Evolutionary conservation across 2,888 invertebrate genomes (phyloP), one percentile per base, ranked within the genome.

Genomic region (Brenthis ino): DNA sequence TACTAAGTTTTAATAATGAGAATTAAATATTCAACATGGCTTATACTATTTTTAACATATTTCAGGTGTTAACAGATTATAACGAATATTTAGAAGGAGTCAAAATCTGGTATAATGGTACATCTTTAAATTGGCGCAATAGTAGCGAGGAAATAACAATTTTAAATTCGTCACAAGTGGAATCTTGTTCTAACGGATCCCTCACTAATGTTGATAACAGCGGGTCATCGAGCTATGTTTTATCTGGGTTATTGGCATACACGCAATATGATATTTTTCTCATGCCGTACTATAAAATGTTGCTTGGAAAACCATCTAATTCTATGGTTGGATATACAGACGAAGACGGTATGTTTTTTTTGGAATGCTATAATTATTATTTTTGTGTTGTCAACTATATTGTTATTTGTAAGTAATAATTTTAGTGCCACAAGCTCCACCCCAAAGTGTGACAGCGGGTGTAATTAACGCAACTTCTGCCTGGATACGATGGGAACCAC

Each of bases 301-400:
- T 98, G 72, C 96, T 99, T 82, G 99, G 99, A 6, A 97, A 97
- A 81, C 98, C 98, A 13, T 98, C 98, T 65, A 99, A 99, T 91
- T 96, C 97, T 6, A 96, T 97, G 90, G 94, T 96, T 14, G 96
- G 96, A 28, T 95, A 95, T 75, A 98, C 98, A 0, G 94, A 96
- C 71, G 98, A 98, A 91, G 98, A 98, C 85, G 95, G 95, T 95
- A 82, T 89, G 89, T 70, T 67, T 71, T 20, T 20, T 65, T 47
- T 56, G 4, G 2, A n/a, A 57, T 37, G 14, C 11, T 58, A 28
- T 37, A 12, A 6, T 58, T 20, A 33, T 55, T 67, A 28, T 60
- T 58, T 56, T 3, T 24, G 16, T 48, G 37, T 51, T 53, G 8
- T 66, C 14, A 64, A 13, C 57, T 64, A 43, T 43, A 70, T 67